Percentiles rank a stretch among this genome's conserved stretches.
Conservation (phyloP, 2,113 vertebrate species). For the Paralichthys olivaceus region DNA sequence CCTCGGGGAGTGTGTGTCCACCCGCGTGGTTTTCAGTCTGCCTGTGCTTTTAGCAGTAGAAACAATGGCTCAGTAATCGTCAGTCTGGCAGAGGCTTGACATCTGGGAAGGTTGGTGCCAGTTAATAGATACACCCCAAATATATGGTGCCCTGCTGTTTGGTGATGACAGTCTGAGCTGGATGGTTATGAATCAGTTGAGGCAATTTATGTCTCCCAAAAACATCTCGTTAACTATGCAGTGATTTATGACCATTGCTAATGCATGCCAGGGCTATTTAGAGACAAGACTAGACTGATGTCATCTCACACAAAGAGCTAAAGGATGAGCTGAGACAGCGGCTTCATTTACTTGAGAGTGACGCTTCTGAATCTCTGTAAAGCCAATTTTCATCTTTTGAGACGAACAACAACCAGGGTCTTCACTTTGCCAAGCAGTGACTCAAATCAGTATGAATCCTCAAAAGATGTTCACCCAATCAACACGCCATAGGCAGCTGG, state of each 20-base stretch:
- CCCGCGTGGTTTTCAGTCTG: conserved; percentile 32
- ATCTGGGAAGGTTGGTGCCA: conserved; percentile 7
- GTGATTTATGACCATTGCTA: conserved; percentile 66
- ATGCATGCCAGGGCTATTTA: conserved; percentile 58
- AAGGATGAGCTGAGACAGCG: conserved; percentile 21
- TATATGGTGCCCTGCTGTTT: conserved; percentile 37
- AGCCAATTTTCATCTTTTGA: conserved; percentile 57
- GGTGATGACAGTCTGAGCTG: conserved; percentile 43
- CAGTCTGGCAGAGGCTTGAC: conserved; percentile 22
- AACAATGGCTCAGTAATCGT: conserved; percentile 43
- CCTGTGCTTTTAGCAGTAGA: conserved; percentile 51
- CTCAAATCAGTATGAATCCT: conserved; percentile 51
- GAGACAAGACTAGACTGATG: conserved; percentile 59
- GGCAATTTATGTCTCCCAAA: conserved; percentile 32
- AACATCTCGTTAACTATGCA: conserved; percentile 58
- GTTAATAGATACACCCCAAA: conserved; percentile 28
- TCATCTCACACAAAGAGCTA: conserved; percentile 49
- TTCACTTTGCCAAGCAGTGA: conserved; percentile 39
- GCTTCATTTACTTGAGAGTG: conserved; percentile 27
- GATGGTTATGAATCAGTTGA: conserved; percentile 34
- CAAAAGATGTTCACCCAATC: conserved; percentile 17
- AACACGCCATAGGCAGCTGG: conserved; percentile 10
- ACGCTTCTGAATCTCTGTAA: conserved; percentile 47
- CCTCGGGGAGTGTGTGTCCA: conserved; percentile 39
- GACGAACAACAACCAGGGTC: conserved; percentile 14